phyloP scores from a whole-genome alignment of 2,888 invertebrate genomes.

The Oxyscelio sp. region DNA sequence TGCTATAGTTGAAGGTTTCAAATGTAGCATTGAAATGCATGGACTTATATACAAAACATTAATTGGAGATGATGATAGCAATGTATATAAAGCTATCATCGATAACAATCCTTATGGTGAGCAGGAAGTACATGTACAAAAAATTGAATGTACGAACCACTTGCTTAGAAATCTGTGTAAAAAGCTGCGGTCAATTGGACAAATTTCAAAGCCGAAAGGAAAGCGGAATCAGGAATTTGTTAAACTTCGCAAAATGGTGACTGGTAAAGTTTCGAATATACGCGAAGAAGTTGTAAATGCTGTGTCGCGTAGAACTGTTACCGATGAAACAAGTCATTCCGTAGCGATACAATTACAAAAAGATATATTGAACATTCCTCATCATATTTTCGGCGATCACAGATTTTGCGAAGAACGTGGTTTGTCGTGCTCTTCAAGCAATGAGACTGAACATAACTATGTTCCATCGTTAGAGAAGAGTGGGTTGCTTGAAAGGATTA shows the following conservation, averaged over 20 bases:
- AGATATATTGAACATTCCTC: constrained; percentile 27
- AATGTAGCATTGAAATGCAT: constrained; percentile 59
- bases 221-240: constrained; percentile 25
- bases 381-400: constrained; percentile 46
- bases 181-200: constrained; percentile 29
- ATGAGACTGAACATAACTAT: too few species aligned
- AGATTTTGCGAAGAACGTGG: too few species aligned
- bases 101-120: constrained; percentile 16
- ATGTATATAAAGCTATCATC: too few species aligned
- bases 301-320: background rate
- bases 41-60: constrained; percentile 63
- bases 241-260: constrained; percentile 16
- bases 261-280: background rate
- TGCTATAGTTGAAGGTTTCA: constrained; percentile 57
- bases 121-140: constrained; percentile 5
- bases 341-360: constrained; percentile 18
- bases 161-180: constrained; percentile 44
- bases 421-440: too few species aligned
- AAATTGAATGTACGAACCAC: constrained; percentile 47
- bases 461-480: too few species aligned
- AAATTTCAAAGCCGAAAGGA: background rate
- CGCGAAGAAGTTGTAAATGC: constrained; percentile 40
- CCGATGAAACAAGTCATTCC: background rate
- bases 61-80: constrained; percentile 79
- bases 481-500: too few species aligned